phyloP scores from a whole-genome alignment of 2,797 vertebrate genomes.

The Eurystomus glaucurus region DNA sequence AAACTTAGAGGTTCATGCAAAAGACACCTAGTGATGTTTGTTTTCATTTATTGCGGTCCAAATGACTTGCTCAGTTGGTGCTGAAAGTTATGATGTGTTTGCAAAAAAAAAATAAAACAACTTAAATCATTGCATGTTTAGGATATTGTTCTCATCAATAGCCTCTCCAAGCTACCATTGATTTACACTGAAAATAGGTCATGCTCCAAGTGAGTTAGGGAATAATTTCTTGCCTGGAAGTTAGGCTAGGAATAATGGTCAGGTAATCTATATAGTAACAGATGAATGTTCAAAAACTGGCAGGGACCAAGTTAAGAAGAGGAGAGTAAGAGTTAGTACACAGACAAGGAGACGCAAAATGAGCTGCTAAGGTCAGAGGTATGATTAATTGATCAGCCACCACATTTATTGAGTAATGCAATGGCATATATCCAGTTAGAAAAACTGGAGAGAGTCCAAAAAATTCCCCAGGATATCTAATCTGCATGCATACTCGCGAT shows the following conservation, averaged over 20 bases:
- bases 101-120: neutral
- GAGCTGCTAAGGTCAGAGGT: neutral
- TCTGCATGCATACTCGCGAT: neutral
- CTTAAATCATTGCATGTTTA: rapidly evolving
- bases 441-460: neutral
- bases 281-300: neutral
- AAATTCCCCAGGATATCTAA: neutral
- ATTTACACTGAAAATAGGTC: neutral
- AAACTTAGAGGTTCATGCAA: neutral
- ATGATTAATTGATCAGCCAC: neutral
- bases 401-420: neutral
- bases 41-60: neutral
- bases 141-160: neutral
- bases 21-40: neutral
- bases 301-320: neutral
- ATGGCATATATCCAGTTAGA: neutral
- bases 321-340: neutral
- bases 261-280: neutral
- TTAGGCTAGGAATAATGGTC: neutral
- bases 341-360: neutral
- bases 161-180: neutral
- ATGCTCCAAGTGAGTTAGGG: neutral
- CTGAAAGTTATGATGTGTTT: neutral
- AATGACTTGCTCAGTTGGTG: neutral
- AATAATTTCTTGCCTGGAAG: neutral